Base-by-base conservation (phyloP, 2,888 invertebrate species). In the Agrilus mali region DNA sequence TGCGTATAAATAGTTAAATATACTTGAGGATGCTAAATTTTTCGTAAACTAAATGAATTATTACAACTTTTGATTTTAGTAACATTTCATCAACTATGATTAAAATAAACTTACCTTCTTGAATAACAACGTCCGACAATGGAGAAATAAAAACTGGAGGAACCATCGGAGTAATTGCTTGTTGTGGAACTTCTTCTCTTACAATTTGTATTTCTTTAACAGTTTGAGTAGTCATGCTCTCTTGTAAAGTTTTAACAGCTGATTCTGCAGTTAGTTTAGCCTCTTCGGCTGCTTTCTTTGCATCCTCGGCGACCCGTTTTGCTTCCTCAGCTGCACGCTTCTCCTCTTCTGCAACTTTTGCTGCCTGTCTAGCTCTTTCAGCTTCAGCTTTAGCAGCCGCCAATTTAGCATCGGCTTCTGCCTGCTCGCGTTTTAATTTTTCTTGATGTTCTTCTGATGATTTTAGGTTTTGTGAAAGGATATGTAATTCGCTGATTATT, bases 41-140 rank as follows among this genome's bases (percentile, higher is more conserved):
- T 17, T 17, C 17, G 17, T 17, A 17, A 17, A 17, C 2, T 17
- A 17, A 17, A 17, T 17, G 4, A 17, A 17, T 17, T 17, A 17
- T n/a, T n/a, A n/a, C n/a, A n/a, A n/a, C n/a, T n/a, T n/a, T n/a
- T n/a, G n/a, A n/a, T n/a, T n/a, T n/a, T n/a, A n/a, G n/a, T n/a
- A n/a, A n/a, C n/a, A n/a, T n/a, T n/a, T n/a, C n/a, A n/a, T n/a
- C n/a, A 17, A 4, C 17, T 3, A 5, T 17, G 17, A 17, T 17
- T 17, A 17, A 17, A 33, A 32, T 10, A 33, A 42, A 22, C 42
- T 73, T 74, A 42, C 83, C 83, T 65, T 85, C 84, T 46, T 78
- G 74, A n/a, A 82, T 74, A 0, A 75, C 70, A 0, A 77, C 74
- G 53, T 83, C 79, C 44, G 70, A 69, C 1, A 85, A 63, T 0